These are phyloP conservation scores for Rhopalosiphum maidis DNA, from an alignment of 1,140 invertebrate species.

Conservation along the genomic window DNA sequence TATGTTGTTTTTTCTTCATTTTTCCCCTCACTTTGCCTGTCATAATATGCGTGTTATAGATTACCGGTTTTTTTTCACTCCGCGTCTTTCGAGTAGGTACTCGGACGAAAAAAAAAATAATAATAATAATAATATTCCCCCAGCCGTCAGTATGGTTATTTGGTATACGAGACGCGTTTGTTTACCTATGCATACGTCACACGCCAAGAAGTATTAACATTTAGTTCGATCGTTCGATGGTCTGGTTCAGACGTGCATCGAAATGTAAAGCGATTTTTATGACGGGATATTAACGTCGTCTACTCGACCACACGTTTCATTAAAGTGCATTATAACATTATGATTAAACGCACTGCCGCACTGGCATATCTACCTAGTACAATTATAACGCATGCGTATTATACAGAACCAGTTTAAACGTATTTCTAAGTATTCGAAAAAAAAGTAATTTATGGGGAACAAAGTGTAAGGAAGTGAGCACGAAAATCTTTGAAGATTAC, in stretches of 20 bases:
- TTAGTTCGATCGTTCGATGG: not conserved
- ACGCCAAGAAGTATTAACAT: not conserved
- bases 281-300: not conserved
- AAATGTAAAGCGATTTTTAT: not conserved
- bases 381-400: not conserved
- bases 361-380: not conserved
- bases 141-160: not conserved
- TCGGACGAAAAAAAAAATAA: not conserved
- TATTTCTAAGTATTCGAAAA: not conserved
- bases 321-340: not conserved
- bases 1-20: conserved; percentile 13
- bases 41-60: not conserved
- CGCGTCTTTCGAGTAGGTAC: not conserved
- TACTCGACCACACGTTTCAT: not conserved
- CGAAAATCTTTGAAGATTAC: not conserved
- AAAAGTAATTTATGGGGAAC: not conserved
- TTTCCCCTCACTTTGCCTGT: not conserved
- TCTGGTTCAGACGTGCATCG: not conserved
- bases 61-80: not conserved
- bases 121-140: not conserved
- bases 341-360: not conserved
- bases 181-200: not conserved
- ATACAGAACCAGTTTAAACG: not conserved
- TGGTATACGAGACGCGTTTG: not conserved
- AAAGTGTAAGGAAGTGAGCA: not conserved